A percentile compares a stretch with the other conserved stretches of the same genome.
phyloP scores from a whole-genome alignment of 2,113 vertebrate genomes.

The Trogon surrucura region DNA sequence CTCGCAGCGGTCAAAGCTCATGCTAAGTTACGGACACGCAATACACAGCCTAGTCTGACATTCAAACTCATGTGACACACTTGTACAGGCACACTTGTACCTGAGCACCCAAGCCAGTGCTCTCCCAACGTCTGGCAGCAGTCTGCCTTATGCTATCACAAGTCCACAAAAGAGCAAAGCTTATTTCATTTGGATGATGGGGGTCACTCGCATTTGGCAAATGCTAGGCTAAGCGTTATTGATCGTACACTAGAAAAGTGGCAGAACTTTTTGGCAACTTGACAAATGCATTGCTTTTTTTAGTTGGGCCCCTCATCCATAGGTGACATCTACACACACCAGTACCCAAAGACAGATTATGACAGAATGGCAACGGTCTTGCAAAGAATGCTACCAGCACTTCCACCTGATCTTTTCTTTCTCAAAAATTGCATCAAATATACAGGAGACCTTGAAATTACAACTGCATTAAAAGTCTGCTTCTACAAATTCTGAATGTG shows the following conservation, averaged over 20 bases:
- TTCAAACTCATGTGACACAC: background rate
- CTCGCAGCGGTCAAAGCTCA: background rate
- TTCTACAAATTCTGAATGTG: background rate
- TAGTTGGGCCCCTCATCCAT: background rate
- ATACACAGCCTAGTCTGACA: background rate
- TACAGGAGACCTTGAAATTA: background rate
- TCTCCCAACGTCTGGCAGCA: background rate
- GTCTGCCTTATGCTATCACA: background rate
- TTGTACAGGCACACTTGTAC: background rate
- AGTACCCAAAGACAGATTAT: background rate
- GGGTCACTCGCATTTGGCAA: background rate
- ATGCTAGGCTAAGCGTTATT: background rate
- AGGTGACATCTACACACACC: too few relatives aligned
- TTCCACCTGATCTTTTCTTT: background rate
- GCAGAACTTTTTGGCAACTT: background rate
- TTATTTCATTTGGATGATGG: background rate
- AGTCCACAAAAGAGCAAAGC: background rate
- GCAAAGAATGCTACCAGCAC: background rate
- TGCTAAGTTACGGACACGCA: background rate
- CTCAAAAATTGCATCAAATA: background rate
- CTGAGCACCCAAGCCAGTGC: accelerated
- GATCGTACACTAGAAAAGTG: background rate
- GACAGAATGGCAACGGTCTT: background rate
- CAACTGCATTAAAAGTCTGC: background rate
- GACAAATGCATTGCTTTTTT: background rate